Evolutionary conservation across 2,113 vertebrate genomes (phyloP), one percentile per base, ranked within the genome.

Genomic region (Ceuthmochares aereus): DNA sequence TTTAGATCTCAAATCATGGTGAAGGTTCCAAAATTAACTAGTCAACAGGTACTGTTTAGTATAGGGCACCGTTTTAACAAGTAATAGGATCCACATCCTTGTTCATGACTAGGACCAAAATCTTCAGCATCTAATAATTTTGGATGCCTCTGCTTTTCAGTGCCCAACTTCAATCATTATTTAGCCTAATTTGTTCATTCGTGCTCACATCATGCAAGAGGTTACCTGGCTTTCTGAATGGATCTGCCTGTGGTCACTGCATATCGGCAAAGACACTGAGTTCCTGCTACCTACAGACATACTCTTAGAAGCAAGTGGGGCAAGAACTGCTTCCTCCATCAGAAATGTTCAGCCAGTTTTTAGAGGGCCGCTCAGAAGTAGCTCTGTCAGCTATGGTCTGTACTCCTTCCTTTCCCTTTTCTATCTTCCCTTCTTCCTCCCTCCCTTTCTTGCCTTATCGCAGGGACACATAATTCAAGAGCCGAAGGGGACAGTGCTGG

Each of bases 191-290:
- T 27, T 83, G 6, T 63, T 70, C 6, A 2, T 58, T 66, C 55
- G 4, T 69, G 36, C 23, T 84, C 21, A 87, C 26, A 64, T 23
- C 6, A 3, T 25, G 9, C 34, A 66, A 60, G 49, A 59, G 20
- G 14, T 36, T 55, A 23, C 40, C 3, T 1, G 5, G 32, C 19
- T 45, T 89, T 25, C 29, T 0, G 0, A 18, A 9, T 45, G 14
- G 37, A 34, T 40, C 30, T 68, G 37, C 16, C 20, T 78, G 8
- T 14, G 12, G 30, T 29, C 12, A 21, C 27, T 19, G 23, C 23
- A 17, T 49, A n/a, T 4, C 49, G 51, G 4, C 29, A 68, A 58
- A 70, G 30, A 29, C 62, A 63, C 8, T 3, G 9, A 11, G 17
- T 36, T 42, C n/a, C 30, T 74, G 12, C 12, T 55, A 14, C 47